A percentile compares a stretch with the other conserved stretches of the same genome.
These are phyloP conservation scores for Eutolmus rufibarbis DNA, from an alignment of 2,888 invertebrate species.

Conservation along the genomic window DNA sequence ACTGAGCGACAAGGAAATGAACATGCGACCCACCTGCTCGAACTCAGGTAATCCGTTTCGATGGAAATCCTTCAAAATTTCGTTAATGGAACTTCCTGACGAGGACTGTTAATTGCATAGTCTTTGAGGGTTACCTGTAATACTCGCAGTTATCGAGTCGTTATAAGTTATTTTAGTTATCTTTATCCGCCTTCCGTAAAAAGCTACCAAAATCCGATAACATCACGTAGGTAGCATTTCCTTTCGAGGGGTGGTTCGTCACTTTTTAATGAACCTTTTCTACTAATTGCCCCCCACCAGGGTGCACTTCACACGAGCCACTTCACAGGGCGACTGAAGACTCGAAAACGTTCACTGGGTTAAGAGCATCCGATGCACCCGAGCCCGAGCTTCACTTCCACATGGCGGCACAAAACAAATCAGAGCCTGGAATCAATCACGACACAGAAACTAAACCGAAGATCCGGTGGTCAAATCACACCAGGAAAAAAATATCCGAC, in stretches of 20 bases:
- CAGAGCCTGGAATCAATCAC: not conserved
- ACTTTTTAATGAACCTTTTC: not conserved
- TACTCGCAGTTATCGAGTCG: not conserved
- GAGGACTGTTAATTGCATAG: not conserved
- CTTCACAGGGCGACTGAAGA: not conserved
- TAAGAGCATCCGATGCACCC: not conserved
- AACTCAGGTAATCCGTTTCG: not conserved
- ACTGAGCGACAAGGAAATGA: not conserved
- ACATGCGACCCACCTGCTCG: not conserved
- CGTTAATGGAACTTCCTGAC: not conserved
- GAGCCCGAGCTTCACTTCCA: not conserved
- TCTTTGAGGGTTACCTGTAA: not conserved
- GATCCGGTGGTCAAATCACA: not conserved
- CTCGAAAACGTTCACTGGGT: not conserved
- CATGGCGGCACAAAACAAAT: conserved; percentile 6
- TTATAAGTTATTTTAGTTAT: not conserved
- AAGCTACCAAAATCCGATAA: not conserved
- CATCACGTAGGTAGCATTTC: not conserved
- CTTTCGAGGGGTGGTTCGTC: not conserved
- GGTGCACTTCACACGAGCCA: not conserved
- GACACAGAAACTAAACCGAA: not conserved
- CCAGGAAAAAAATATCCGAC: not conserved
- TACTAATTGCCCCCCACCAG: not conserved
- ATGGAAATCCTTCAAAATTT: not conserved
- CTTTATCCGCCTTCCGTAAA: not conserved